phyloP scores from a whole-genome alignment of 2,888 invertebrate genomes.

The Agrochola circellaris region DNA sequence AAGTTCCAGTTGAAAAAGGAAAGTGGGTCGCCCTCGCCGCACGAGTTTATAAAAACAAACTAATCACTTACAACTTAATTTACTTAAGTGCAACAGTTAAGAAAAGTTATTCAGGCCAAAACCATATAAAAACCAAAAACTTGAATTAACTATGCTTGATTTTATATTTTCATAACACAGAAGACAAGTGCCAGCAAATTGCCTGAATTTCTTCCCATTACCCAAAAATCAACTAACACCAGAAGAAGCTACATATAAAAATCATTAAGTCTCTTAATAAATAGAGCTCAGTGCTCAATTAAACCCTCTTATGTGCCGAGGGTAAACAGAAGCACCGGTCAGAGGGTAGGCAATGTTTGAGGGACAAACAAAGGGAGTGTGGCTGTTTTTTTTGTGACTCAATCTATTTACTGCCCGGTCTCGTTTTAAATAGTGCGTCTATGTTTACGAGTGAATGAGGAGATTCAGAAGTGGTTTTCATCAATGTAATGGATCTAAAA shows the following conservation, averaged over 20 bases:
- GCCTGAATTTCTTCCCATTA: neutral
- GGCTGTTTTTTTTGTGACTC: slow-evolving; percentile 45
- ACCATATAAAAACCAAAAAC: neutral
- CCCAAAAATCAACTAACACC: neutral
- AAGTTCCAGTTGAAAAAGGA: neutral
- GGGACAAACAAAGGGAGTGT: slow-evolving; percentile 35
- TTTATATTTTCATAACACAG: neutral
- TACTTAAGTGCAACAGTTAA: neutral
- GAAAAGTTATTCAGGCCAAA: too few species aligned
- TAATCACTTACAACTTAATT: neutral
- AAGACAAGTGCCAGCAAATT: neutral
- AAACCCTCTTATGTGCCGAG: slow-evolving; percentile 52
- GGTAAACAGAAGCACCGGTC: slow-evolving; percentile 44
- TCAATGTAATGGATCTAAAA: neutral
- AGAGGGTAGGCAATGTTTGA: slow-evolving; percentile 44
- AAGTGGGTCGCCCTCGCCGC: neutral
- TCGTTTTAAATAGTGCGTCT: too few species aligned
- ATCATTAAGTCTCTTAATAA: slow-evolving; percentile 27
- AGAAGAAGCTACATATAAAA: slow-evolving; percentile 24
- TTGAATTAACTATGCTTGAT: neutral
- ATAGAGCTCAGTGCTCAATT: slow-evolving; percentile 49
- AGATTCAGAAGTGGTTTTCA: neutral
- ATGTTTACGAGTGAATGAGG: neutral
- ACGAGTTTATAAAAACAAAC: neutral
- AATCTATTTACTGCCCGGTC: slow-evolving; percentile 25